phyloP scores from a whole-genome alignment of 2,113 vertebrate species.

The Anhinga anhinga region DNA sequence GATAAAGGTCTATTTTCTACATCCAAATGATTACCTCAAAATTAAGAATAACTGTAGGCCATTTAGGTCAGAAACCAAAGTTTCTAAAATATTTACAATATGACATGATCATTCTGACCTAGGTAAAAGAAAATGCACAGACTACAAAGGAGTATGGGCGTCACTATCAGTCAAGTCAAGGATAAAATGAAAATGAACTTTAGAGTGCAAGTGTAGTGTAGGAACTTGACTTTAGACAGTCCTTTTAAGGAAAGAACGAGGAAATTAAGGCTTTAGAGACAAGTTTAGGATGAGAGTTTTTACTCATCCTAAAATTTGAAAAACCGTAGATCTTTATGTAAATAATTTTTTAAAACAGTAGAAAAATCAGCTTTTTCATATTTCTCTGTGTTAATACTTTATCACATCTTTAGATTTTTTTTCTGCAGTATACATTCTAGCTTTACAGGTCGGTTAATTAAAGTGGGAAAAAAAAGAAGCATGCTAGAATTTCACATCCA shows the following conservation, averaged over 20 bases:
- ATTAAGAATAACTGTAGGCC: not conserved
- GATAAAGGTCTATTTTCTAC: not conserved
- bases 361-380: not conserved
- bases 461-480: too few species aligned
- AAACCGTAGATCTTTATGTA: not conserved
- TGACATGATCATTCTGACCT: not conserved
- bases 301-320: not conserved
- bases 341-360: not conserved
- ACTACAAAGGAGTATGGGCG: not conserved
- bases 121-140: not conserved
- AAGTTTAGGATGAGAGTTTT: not conserved
- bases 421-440: not conserved
- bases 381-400: not conserved
- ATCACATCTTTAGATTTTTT: not conserved
- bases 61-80: not conserved
- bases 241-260: not conserved
- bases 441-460: not conserved
- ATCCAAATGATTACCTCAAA: not conserved
- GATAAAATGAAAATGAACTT: not conserved
- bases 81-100: conserved; percentile 30
- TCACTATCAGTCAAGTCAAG: not conserved
- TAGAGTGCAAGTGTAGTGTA: not conserved
- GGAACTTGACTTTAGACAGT: not conserved
- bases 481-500: not conserved
- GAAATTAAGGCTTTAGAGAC: not conserved